phyloP scores from a whole-genome alignment of 2,113 vertebrate species.

The Festucalex cinctus region DNA sequence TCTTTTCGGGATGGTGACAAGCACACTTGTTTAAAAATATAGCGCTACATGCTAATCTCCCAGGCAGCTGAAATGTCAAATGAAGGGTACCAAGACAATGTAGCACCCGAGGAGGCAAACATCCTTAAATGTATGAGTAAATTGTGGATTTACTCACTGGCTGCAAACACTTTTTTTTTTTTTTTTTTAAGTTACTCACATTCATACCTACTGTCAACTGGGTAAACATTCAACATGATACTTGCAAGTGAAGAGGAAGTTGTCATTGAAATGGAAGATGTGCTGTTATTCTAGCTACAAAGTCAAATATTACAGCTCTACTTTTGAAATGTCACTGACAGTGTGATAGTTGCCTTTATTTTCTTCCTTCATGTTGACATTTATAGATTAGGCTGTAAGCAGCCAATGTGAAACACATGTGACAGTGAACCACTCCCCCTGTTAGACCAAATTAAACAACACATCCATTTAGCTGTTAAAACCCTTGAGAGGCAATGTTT shows the following conservation, averaged over 20 bases:
- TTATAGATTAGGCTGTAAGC: no score
- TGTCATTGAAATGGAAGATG: not conserved
- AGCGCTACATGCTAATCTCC: slow-evolving; percentile 15
- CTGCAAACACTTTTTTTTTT: slow-evolving; percentile 36
- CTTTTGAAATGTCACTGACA: no score
- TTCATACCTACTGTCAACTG: slow-evolving; percentile 17
- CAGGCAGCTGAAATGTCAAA: slow-evolving; percentile 37
- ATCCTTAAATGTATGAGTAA: slow-evolving; percentile 54
- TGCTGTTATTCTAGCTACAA: no score
- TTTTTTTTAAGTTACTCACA: slow-evolving; percentile 8
- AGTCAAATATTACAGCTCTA: no score
- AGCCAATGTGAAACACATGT: not conserved
- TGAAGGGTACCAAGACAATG: slow-evolving; percentile 42
- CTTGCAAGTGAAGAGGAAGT: no score
- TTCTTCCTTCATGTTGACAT: no score
- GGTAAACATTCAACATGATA: slow-evolving; percentile 47
- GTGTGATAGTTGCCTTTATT: no score
- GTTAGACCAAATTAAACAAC: slow-evolving; percentile 44
- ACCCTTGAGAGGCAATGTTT: slow-evolving; percentile 37
- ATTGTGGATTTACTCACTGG: slow-evolving; percentile 58
- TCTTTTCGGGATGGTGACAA: slow-evolving; percentile 28
- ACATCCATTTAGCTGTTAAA: slow-evolving; percentile 34
- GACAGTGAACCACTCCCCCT: slow-evolving; percentile 16
- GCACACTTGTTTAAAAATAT: slow-evolving; percentile 58
- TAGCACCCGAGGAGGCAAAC: slow-evolving; percentile 52